These are phyloP conservation scores for Actenoides lindsayi DNA, from an alignment of 2,113 vertebrate species.

Conservation along the genomic window DNA sequence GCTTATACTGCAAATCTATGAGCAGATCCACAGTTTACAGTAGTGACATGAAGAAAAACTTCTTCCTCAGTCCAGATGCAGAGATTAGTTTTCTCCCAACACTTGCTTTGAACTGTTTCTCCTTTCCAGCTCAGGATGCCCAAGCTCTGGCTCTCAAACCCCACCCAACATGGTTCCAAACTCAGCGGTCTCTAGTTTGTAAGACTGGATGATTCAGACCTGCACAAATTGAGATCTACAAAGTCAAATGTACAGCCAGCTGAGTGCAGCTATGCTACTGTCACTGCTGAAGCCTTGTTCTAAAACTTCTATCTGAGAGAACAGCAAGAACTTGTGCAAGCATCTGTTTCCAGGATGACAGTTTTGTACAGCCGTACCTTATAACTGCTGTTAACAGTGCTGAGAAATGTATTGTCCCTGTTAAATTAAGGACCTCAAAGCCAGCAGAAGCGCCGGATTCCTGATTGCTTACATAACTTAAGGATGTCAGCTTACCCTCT, in stretches of 20 bases:
- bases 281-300: neutral
- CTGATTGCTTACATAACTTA: neutral
- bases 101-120: neutral
- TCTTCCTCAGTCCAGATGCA: neutral
- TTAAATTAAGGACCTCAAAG: neutral
- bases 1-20: neutral
- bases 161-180: neutral
- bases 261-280: neutral
- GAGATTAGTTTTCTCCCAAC: neutral
- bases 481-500: neutral
- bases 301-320: neutral
- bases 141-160: neutral
- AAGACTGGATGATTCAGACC: neutral
- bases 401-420: neutral
- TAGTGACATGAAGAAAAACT: neutral
- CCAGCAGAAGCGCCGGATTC: neutral
- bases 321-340: neutral
- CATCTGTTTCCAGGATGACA: neutral
- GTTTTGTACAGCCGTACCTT: neutral
- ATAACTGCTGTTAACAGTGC: neutral
- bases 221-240: neutral
- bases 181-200: neutral
- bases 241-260: neutral
- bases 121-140: neutral
- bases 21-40: neutral